Conservation (phyloP, 35 echinoderm and acorn worm species). For the Nesometra sesokonis region DNA sequence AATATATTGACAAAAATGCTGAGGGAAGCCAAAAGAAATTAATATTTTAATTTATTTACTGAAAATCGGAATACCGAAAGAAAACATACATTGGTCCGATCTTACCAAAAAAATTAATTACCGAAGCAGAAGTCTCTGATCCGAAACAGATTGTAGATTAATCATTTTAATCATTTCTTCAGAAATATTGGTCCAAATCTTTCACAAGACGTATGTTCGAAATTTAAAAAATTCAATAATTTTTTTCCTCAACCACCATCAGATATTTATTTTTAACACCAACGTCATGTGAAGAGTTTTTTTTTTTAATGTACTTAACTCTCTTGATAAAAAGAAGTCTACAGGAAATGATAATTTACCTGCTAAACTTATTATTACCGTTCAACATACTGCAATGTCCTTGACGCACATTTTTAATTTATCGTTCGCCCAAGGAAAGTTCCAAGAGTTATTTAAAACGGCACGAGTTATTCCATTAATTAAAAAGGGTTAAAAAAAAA, state of each 20-base stretch:
- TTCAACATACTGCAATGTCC: neutral
- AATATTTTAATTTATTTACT: neutral
- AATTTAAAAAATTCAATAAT: neutral
- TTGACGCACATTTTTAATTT: neutral
- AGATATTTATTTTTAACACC: neutral
- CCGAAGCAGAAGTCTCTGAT: neutral
- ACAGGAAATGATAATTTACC: neutral
- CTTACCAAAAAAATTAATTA: neutral
- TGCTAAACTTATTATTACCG: slow-evolving; percentile 4
- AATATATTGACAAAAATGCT: neutral
- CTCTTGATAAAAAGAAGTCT: neutral
- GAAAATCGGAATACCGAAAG: neutral
- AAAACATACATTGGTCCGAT: neutral
- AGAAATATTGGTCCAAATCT: neutral
- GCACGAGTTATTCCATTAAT: neutral
- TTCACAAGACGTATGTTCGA: neutral
- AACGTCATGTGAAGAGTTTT: neutral
- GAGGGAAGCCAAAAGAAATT: neutral
- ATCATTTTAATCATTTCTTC: neutral
- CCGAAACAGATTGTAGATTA: neutral
- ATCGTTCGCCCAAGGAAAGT: neutral
- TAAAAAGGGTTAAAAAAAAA: slow-evolving; percentile 9
- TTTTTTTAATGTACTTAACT: neutral
- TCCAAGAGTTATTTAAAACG: neutral
- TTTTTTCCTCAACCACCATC: neutral